These are phyloP conservation scores for Eremobia ochroleuca DNA, from an alignment of 2,888 invertebrate species.

Conservation along the genomic window DNA sequence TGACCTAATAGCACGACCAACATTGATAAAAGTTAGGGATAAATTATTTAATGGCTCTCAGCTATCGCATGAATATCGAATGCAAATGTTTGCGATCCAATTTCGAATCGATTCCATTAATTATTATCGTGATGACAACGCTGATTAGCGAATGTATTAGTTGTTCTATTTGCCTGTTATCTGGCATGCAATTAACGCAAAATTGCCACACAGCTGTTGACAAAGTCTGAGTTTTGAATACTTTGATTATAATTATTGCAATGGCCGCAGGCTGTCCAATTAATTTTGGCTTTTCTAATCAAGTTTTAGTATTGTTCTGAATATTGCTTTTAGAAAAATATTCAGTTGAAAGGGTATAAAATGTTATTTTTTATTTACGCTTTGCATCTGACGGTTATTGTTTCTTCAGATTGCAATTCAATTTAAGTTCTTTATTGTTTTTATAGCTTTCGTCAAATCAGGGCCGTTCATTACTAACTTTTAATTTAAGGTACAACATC, in stretches of 20 bases:
- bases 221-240: slow-evolving; percentile 37
- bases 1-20: slow-evolving; percentile 6
- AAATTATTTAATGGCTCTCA: slow-evolving; percentile 24
- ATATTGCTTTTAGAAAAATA: slow-evolving; percentile 29
- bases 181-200: slow-evolving; percentile 53
- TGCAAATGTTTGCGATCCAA: slow-evolving; percentile 53
- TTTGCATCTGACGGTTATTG: slow-evolving; percentile 17
- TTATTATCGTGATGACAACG: slow-evolving; percentile 48
- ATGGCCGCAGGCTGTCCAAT: slow-evolving; percentile 34
- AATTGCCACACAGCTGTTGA: slow-evolving; percentile 47
- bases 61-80: slow-evolving; percentile 36
- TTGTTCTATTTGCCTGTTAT: slow-evolving; percentile 44
- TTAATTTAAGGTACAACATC: not conserved
- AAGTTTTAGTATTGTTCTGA: slow-evolving; percentile 16
- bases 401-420: slow-evolving; percentile 10
- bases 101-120: slow-evolving; percentile 51
- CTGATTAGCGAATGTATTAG: slow-evolving; percentile 47
- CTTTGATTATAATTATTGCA: slow-evolving; percentile 45
- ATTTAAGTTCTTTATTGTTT: not conserved
- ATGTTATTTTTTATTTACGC: slow-evolving; percentile 5
- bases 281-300: slow-evolving; percentile 30
- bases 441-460: not conserved
- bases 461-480: not conserved
- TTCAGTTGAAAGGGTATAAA: not conserved
- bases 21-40: slow-evolving; percentile 32